These are phyloP conservation scores for Alsophila aescularia DNA, from an alignment of 2,888 invertebrate species.

Conservation along the genomic window DNA sequence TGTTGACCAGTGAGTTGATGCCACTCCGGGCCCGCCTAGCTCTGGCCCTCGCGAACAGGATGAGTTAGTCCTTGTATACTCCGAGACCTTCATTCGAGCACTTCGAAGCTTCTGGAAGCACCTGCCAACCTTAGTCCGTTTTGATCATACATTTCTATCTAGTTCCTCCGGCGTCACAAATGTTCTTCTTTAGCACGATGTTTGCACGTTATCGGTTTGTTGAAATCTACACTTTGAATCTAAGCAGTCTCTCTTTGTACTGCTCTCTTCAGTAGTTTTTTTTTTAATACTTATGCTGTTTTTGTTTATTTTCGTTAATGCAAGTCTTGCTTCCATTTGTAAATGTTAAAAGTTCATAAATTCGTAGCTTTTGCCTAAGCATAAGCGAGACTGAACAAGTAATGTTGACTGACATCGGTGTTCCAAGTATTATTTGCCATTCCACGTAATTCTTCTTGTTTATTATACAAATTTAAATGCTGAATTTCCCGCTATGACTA, in stretches of 20 bases:
- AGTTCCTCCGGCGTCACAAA: slow-evolving; percentile 11
- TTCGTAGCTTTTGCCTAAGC: not conserved
- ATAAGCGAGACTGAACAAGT: slow-evolving; percentile 9
- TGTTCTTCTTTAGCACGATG: slow-evolving; percentile 16
- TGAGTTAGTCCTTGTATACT: slow-evolving; percentile 84
- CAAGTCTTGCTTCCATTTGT: slow-evolving; percentile 5
- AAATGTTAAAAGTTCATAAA: slow-evolving; percentile 2
- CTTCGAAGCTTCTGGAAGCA: slow-evolving; percentile 65
- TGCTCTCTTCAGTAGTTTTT: slow-evolving; percentile 7
- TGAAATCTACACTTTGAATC: slow-evolving; percentile 1
- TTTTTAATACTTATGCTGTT: not conserved
- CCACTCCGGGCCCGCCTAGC: slow-evolving; percentile 80
- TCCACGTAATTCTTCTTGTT: slow-evolving; percentile 69
- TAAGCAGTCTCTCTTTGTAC: slow-evolving; percentile 12
- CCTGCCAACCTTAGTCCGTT: slow-evolving; percentile 42
- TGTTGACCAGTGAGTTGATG: slow-evolving; percentile 88
- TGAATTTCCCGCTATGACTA: slow-evolving; percentile 78
- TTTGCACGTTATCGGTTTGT: slow-evolving; percentile 18
- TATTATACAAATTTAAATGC: slow-evolving; percentile 77
- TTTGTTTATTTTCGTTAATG: not conserved
- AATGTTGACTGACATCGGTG: slow-evolving; percentile 8
- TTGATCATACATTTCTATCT: slow-evolving; percentile 41
- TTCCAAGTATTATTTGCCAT: slow-evolving; percentile 55
- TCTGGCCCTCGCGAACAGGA: slow-evolving; percentile 82
- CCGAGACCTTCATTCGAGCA: slow-evolving; percentile 67